phyloP scores from a whole-genome alignment of 2,888 invertebrate genomes.

The Drosophila paranaensis region DNA sequence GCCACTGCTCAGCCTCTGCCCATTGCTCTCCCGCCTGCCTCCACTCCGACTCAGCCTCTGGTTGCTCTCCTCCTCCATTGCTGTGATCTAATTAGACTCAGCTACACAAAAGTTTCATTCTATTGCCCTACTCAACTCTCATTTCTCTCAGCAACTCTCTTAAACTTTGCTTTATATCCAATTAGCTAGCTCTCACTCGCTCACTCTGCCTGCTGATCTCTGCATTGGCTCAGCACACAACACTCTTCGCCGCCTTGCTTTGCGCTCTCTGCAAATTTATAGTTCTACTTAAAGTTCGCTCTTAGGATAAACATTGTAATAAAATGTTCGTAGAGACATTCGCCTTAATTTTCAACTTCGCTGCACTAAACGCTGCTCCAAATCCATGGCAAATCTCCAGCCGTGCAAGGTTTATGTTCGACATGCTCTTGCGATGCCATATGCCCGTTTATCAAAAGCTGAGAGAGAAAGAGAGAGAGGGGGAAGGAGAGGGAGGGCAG shows the following conservation, averaged over 20 bases:
- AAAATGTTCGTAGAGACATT: constrained; percentile 47
- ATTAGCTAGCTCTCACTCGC: no score
- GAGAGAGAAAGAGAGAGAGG: not conserved
- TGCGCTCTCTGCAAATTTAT: constrained; percentile 29
- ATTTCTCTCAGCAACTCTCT: not conserved
- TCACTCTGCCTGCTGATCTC: not conserved
- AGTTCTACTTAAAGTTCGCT: constrained; percentile 42
- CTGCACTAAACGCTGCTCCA: constrained; percentile 54
- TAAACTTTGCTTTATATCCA: not conserved
- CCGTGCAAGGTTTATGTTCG: constrained; percentile 72
- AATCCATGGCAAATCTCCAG: constrained; percentile 58
- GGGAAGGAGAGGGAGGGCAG: not conserved
- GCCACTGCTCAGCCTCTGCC: no score
- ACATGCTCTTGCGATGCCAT: constrained; percentile 75
- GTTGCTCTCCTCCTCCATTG: no score
- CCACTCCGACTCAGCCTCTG: no score
- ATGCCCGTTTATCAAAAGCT: constrained; percentile 74
- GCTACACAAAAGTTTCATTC: not conserved
- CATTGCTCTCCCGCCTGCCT: no score
- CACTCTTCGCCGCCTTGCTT: not conserved
- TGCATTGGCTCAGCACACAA: constrained; percentile 3
- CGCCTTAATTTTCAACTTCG: constrained; percentile 67
- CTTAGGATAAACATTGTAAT: constrained; percentile 54
- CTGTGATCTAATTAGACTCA: no score
- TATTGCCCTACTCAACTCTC: no score